Evolutionary conservation across 2,797 vertebrate genomes (phyloP), one percentile per base, ranked within the genome.

Genomic region (Cuniculus paca): DNA sequence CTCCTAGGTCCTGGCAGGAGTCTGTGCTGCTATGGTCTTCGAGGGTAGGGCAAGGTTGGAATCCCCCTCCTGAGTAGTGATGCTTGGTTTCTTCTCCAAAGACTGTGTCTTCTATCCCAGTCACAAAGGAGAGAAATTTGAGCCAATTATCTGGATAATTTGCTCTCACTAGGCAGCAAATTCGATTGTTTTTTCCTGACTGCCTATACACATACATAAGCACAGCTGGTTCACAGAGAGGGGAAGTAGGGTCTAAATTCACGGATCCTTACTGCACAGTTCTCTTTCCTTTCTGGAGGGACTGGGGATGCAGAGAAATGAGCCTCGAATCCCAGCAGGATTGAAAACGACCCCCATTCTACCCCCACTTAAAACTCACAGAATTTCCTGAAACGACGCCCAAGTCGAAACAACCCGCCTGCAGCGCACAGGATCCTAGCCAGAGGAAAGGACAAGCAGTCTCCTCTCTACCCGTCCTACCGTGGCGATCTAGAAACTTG

Each of bases 61-160:
- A 91, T 85, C 91, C 65, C 14, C 48, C 48, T 93, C 77, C 91
- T 39, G 70, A 81, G 95, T 22, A 88, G 72, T 14, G 52, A 92
- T 31, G 85, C 34, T 63, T 68, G n/a, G 63, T 42, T 94, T 92
- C 80, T 90, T 52, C 14, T 96, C 89, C 65, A 79, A 93, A 96
- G 72, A 89, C n/a, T 22, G n/a, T 50, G 60, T 84, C 77, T 94
- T 84, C 77, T 94, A 89, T 7, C 24, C 54, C 65, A 13, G 77
- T 61, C 95, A 91, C 78, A 61, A 68, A 91, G 75, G 70, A 94
- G 52, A 94, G 61, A 96, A 61, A 95, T 96, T 90, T 95, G 91
- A 95, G 92, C 93, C 93, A 97, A 97, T 98, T 96, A 97, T 96
- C 85, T 68, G 52, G 93, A 97, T 96, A 97, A 96, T 97, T 98